Evolutionary conservation across 1,140 invertebrate species (phyloP).

Genomic region (Philotrypesis tridentata): DNA sequence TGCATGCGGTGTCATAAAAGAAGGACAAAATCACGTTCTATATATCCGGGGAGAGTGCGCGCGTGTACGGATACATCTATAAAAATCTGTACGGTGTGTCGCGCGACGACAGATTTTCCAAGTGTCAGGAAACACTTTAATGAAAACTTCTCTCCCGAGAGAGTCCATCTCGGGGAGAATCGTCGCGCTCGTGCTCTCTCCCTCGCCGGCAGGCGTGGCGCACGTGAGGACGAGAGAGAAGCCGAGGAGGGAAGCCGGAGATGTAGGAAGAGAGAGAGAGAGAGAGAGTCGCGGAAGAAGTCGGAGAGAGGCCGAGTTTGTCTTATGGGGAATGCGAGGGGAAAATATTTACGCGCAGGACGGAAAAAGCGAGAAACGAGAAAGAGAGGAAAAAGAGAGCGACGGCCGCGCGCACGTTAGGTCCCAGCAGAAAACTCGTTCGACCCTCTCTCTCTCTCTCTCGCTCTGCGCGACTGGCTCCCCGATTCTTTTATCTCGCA

Average conservation of each 20-base stretch:
- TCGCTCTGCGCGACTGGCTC: slow-evolving; percentile 6
- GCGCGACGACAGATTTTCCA: slow-evolving; percentile 22
- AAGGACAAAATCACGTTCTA: slow-evolving; percentile 26
- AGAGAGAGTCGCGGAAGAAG: neutral
- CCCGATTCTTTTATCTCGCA: slow-evolving; percentile 60
- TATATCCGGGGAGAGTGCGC: neutral
- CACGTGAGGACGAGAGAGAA: neutral
- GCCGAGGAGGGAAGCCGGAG: neutral
- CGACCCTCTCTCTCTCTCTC: too few species aligned
- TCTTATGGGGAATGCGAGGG: neutral
- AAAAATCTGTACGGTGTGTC: neutral
- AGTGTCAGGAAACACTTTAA: slow-evolving; percentile 42
- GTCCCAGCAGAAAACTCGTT: slow-evolving; percentile 48
- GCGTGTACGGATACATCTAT: neutral
- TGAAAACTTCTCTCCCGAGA: slow-evolving; percentile 30
- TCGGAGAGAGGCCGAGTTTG: neutral
- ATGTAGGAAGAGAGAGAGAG: neutral
- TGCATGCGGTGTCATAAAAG: too few species aligned
- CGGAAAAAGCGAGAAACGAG: neutral
- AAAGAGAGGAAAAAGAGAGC: neutral
- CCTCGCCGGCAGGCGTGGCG: neutral
- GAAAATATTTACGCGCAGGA: slow-evolving; percentile 39
- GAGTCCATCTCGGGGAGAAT: neutral
- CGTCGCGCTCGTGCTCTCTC: neutral
- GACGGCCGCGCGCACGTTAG: neutral